Evolutionary conservation across 2,113 vertebrate genomes (phyloP).

Genomic region (Tychaedon coryphoeus): DNA sequence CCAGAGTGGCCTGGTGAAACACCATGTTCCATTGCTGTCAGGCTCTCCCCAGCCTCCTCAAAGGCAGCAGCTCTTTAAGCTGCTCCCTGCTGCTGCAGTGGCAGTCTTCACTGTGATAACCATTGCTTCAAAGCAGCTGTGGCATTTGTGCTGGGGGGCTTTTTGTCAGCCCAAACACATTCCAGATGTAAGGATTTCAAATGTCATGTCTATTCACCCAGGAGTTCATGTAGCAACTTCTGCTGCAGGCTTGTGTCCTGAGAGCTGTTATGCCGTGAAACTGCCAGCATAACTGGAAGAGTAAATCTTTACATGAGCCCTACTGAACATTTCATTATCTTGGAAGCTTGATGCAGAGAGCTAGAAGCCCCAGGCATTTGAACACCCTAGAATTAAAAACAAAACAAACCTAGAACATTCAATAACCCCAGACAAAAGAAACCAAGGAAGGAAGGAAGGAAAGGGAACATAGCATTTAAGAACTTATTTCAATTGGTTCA

Average conservation of each 20-base stretch:
- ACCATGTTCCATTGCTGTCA: background rate
- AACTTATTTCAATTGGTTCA: fast-evolving
- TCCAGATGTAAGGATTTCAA: background rate
- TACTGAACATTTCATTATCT: background rate
- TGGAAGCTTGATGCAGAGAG: background rate
- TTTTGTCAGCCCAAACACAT: background rate
- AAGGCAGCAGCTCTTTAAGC: background rate
- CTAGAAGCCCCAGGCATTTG: background rate
- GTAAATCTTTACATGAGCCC: background rate
- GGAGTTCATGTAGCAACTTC: background rate
- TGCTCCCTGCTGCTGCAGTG: background rate
- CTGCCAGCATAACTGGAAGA: background rate
- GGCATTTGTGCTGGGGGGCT: background rate
- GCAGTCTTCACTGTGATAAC: background rate
- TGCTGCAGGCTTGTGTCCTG: background rate
- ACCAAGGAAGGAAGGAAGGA: background rate
- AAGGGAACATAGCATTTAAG: background rate
- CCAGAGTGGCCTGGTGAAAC: background rate
- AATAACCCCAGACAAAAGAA: background rate
- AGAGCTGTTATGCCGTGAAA: background rate
- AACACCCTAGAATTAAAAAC: background rate
- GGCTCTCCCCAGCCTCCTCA: background rate
- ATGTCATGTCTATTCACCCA: background rate
- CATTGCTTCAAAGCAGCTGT: background rate
- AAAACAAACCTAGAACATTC: background rate